A percentile compares a stretch with the other conserved stretches of the same genome.
These are phyloP conservation scores for Centropus bengalensis DNA, from an alignment of 2,113 vertebrate genomes.

Conservation along the genomic window DNA sequence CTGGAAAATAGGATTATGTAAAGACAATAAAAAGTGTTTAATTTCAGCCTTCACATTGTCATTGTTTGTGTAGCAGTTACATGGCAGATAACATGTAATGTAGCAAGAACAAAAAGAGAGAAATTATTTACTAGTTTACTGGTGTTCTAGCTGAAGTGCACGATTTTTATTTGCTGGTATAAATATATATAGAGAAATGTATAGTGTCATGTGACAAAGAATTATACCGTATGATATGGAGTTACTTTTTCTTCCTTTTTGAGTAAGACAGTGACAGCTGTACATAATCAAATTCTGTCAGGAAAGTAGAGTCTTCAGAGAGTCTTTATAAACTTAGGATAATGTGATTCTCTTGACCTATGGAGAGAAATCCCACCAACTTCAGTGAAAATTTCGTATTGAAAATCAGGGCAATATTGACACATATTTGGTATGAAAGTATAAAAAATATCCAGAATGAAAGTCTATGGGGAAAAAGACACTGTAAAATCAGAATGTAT, in stretches of 20 bases:
- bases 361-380: not conserved
- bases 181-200: not conserved
- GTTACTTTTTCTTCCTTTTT: not conserved
- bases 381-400: not conserved
- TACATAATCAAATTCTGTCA: not conserved
- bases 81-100: not conserved
- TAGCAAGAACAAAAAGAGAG: not conserved
- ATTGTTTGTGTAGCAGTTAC: conserved; percentile 17
- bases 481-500: not conserved
- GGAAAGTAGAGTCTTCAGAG: not conserved
- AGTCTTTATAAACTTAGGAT: not conserved
- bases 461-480: not conserved
- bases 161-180: not conserved
- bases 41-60: not conserved
- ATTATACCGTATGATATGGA: not conserved
- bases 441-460: not conserved
- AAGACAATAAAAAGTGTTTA: not conserved
- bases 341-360: not conserved
- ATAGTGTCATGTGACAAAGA: not conserved
- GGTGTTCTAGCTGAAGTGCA: not conserved
- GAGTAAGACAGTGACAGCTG: not conserved
- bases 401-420: not conserved
- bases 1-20: conserved; percentile 1
- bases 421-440: not conserved
- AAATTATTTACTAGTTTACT: not conserved